Conservation (phyloP, 2,888 invertebrate species). For the Sarcophaga rosellei region DNA sequence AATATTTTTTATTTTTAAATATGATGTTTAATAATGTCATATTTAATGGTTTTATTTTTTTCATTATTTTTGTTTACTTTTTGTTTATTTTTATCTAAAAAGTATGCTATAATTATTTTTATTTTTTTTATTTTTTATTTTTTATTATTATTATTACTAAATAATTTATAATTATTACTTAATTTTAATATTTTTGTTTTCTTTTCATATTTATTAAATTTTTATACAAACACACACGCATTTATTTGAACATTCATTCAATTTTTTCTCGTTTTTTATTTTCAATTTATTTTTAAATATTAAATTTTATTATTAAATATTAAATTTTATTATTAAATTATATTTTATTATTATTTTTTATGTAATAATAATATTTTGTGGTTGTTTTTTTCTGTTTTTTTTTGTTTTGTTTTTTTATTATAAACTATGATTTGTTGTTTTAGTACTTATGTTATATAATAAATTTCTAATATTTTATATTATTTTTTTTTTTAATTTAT, state of each 20-base stretch:
- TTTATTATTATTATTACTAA: conserved; percentile 22
- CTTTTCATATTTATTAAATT: conserved; percentile 60
- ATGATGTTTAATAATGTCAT: background rate
- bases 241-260: conserved; percentile 66
- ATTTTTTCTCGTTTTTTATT: background rate
- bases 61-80: conserved; percentile 21
- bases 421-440: conserved; percentile 68
- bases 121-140: conserved; percentile 24
- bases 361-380: conserved; percentile 36
- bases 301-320: too few species aligned
- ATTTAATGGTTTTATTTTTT: conserved; percentile 13
- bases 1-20: background rate
- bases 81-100: conserved; percentile 53
- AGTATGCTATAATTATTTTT: conserved; percentile 55
- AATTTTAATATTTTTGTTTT: conserved; percentile 56
- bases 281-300: too few species aligned
- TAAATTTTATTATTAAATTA: conserved; percentile 25
- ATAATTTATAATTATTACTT: conserved; percentile 61
- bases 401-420: conserved; percentile 50
- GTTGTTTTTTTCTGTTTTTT: conserved; percentile 51
- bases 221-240: conserved; percentile 63
- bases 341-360: conserved; percentile 46
- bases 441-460: conserved; percentile 45
- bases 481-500: conserved; percentile 50
- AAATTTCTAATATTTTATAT: conserved; percentile 65